A percentile compares a stretch with the other conserved stretches of the same genome.
phyloP scores from a whole-genome alignment of 1,140 invertebrate genomes.

The Drosophila rufa region DNA sequence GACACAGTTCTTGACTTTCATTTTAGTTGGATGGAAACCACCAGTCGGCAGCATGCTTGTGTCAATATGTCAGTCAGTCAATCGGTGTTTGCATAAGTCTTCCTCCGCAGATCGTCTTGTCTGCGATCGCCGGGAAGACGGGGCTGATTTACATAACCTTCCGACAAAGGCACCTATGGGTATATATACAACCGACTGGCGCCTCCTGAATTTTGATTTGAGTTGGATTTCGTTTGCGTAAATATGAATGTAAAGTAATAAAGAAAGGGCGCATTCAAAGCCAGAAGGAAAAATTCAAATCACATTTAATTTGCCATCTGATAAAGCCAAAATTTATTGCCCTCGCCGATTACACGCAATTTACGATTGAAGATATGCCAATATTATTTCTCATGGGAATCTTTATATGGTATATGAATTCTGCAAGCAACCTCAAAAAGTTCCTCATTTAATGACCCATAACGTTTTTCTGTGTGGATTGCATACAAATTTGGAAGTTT shows the following conservation, averaged over 20 bases:
- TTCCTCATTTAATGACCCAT: too few species aligned
- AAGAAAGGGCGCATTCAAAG: slow-evolving; percentile 33
- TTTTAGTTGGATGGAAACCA: slow-evolving; percentile 68
- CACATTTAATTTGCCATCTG: slow-evolving; percentile 75
- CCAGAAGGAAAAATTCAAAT: slow-evolving; percentile 55
- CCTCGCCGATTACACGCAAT: slow-evolving; percentile 72
- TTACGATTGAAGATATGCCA: slow-evolving; percentile 74
- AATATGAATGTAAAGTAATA: slow-evolving; percentile 80
- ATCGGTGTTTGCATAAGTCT: slow-evolving; percentile 75
- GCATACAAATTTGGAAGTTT: too few species aligned
- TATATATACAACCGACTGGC: slow-evolving; percentile 48
- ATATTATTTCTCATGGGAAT: slow-evolving; percentile 61
- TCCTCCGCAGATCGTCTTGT: slow-evolving; percentile 23
- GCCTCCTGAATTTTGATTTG: slow-evolving; percentile 78
- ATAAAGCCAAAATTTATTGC: slow-evolving; percentile 68
- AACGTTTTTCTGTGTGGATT: too few species aligned
- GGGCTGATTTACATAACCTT: slow-evolving; percentile 69
- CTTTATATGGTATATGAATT: too few species aligned
- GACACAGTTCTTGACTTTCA: slow-evolving; percentile 80
- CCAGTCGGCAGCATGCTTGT: slow-evolving; percentile 38
- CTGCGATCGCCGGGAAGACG: slow-evolving; percentile 56
- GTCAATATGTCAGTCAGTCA: slow-evolving; percentile 64
- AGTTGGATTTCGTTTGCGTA: slow-evolving; percentile 43
- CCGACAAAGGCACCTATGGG: slow-evolving; percentile 61
- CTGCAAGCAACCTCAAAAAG: too few species aligned